phyloP scores from a whole-genome alignment of 1,140 invertebrate species.

The Drosophila repleta region DNA sequence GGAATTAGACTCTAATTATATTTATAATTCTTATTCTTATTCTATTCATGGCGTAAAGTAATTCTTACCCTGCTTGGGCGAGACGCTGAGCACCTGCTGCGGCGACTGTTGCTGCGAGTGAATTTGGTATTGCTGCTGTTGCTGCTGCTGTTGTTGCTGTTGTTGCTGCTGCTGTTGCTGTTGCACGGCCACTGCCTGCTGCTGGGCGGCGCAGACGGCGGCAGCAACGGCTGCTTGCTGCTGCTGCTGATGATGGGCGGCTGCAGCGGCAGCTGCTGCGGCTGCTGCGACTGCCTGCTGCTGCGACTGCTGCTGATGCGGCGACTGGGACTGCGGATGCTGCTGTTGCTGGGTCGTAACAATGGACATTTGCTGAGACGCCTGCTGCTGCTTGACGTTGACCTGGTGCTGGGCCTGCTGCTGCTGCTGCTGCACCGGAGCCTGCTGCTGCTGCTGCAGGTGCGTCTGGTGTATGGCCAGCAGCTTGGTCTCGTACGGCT shows the following conservation, averaged over 20 bases:
- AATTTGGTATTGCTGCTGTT: conserved; percentile 75
- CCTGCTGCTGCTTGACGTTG: conserved; percentile 66
- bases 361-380: conserved; percentile 72
- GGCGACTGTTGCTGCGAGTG: conserved; percentile 83
- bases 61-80: conserved; percentile 81
- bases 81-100: conserved; percentile 78
- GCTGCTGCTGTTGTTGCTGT: conserved; percentile 60
- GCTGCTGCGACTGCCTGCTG: conserved; percentile 61
- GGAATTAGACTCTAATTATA: conserved; percentile 31
- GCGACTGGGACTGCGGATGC: conserved; percentile 68
- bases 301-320: conserved; percentile 66
- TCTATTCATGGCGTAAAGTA: not conserved
- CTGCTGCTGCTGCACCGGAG: conserved; percentile 48
- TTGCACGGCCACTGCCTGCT: conserved; percentile 80
- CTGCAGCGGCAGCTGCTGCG: conserved; percentile 71
- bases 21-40: conserved; percentile 18
- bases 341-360: conserved; percentile 74
- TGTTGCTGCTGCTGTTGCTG: conserved; percentile 71
- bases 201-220: conserved; percentile 75
- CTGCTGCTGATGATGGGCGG: conserved; percentile 69
- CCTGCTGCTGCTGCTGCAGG: conserved; percentile 73
- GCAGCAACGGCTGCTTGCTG: conserved; percentile 63
- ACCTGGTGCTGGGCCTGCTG: conserved; percentile 56
- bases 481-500: conserved; percentile 82
- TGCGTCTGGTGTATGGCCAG: conserved; percentile 83